These are phyloP conservation scores for Enteromius paludinosus DNA, from an alignment of 2,797 vertebrate genomes.

Conservation along the genomic window DNA sequence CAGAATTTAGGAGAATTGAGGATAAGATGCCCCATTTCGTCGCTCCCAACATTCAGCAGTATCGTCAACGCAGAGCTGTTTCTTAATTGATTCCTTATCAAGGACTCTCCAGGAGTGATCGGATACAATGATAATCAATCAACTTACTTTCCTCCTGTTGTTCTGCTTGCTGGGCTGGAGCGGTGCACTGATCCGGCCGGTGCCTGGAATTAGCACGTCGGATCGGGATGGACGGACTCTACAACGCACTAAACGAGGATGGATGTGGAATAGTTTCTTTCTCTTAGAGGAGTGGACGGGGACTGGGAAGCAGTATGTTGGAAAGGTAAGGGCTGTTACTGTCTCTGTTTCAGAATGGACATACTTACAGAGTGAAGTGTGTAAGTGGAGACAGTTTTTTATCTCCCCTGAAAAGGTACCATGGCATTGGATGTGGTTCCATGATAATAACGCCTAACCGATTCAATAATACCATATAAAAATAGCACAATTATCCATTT, in stretches of 20 bases:
- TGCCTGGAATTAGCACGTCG: conserved; percentile 76
- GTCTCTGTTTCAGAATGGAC: neutral
- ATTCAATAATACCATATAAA: neutral
- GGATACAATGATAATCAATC: conserved; percentile 82
- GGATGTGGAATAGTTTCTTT: conserved; percentile 99
- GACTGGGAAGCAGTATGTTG: conserved; percentile 95
- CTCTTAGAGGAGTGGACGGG: conserved; percentile 96
- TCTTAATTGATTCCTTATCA: conserved; percentile 70
- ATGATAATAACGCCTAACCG: neutral
- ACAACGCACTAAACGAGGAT: conserved; percentile 92
- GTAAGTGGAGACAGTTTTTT: no score
- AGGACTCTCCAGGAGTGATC: conserved; percentile 64
- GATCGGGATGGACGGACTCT: conserved; percentile 82
- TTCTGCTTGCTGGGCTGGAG: conserved; percentile 72
- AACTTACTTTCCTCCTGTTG: conserved; percentile 72
- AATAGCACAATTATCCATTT: neutral
- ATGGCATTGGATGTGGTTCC: neutral
- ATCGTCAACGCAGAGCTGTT: conserved; percentile 66
- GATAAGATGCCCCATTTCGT: conserved; percentile 77
- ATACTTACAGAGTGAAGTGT: neutral
- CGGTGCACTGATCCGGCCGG: conserved; percentile 69
- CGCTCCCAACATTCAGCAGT: conserved; percentile 69
- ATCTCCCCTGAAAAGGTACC: no score
- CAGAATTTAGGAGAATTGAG: conserved; percentile 65
- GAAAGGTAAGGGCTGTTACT: conserved; percentile 87